Percentiles rank a stretch among this genome's conserved stretches.
Evolutionary conservation across 2,888 invertebrate species (phyloP).

Genomic region (Trichogramma evanescens): DNA sequence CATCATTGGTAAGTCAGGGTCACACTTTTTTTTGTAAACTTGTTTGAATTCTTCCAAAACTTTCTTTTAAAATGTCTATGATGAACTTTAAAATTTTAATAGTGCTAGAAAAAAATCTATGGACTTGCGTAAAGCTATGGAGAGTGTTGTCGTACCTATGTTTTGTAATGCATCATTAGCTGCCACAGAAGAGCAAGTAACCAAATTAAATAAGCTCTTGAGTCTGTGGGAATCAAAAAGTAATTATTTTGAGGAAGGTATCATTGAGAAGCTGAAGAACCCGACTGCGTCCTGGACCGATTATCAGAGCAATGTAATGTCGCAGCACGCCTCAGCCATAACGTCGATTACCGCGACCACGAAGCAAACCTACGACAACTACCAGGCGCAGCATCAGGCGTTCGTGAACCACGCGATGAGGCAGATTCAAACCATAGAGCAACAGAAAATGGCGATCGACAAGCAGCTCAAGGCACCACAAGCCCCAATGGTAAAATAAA

Average conservation of each 20-base stretch:
- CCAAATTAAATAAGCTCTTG: slow-evolving; percentile 86
- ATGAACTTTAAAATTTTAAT: slow-evolving; percentile 21
- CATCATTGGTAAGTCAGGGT: slow-evolving; percentile 82
- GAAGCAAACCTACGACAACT: slow-evolving; percentile 77
- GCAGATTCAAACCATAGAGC: slow-evolving; percentile 78
- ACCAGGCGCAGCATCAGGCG: slow-evolving; percentile 91
- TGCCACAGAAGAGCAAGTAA: slow-evolving; percentile 79
- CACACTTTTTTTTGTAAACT: slow-evolving; percentile 6
- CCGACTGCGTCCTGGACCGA: slow-evolving; percentile 83
- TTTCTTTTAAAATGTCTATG: neutral
- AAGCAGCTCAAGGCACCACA: slow-evolving; percentile 50
- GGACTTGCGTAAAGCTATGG: slow-evolving; percentile 87
- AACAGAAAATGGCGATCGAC: slow-evolving; percentile 66
- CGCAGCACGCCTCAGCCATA: slow-evolving; percentile 71
- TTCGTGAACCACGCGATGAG: slow-evolving; percentile 87
- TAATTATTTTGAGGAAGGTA: slow-evolving; percentile 75
- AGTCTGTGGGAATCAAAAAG: slow-evolving; percentile 96
- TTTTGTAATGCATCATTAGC: slow-evolving; percentile 85
- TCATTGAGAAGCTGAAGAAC: slow-evolving; percentile 80
- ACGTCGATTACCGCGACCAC: slow-evolving; percentile 71
- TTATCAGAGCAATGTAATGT: slow-evolving; percentile 78
- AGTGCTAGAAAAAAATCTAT: slow-evolving; percentile 94
- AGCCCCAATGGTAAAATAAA: slow-evolving; percentile 45
- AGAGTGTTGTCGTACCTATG: slow-evolving; percentile 94
- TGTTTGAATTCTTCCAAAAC: slow-evolving; percentile 8